phyloP scores from a whole-genome alignment of 2,113 vertebrate species.

The Nettapus auritus region DNA sequence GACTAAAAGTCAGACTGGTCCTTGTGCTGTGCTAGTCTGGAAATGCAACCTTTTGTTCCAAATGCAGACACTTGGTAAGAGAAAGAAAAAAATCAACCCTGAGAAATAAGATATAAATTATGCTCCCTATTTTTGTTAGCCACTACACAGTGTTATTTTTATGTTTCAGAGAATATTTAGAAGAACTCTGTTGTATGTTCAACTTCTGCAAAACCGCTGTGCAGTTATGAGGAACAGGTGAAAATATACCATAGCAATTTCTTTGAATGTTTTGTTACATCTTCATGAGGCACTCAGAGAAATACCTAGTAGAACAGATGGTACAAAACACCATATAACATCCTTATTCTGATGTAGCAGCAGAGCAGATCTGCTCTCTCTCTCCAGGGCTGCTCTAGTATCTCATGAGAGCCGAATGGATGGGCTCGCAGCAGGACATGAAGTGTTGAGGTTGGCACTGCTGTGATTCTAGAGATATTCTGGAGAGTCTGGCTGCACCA shows the following conservation, averaged over 20 bases:
- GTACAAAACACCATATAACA: neutral
- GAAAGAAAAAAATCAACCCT: neutral
- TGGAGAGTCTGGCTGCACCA: neutral
- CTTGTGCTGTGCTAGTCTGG: neutral
- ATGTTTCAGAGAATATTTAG: neutral
- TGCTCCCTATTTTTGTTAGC: neutral
- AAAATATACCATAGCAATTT: neutral
- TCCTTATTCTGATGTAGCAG: neutral
- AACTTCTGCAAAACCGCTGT: neutral
- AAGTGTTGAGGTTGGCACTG: neutral
- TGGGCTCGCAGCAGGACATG: neutral
- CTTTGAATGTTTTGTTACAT: neutral
- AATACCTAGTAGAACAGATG: neutral
- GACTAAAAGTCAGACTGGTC: neutral
- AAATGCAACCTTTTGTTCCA: neutral
- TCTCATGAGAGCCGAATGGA: neutral
- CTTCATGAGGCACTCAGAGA: neutral
- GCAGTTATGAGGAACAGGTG: neutral
- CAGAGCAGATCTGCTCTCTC: neutral
- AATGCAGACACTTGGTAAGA: neutral
- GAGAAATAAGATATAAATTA: neutral
- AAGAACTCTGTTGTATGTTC: neutral
- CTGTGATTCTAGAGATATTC: neutral
- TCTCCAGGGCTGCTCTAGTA: neutral
- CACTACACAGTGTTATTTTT: neutral